Evolutionary conservation across 1,140 invertebrate genomes (phyloP).

Genomic region (Radopholus similis): DNA sequence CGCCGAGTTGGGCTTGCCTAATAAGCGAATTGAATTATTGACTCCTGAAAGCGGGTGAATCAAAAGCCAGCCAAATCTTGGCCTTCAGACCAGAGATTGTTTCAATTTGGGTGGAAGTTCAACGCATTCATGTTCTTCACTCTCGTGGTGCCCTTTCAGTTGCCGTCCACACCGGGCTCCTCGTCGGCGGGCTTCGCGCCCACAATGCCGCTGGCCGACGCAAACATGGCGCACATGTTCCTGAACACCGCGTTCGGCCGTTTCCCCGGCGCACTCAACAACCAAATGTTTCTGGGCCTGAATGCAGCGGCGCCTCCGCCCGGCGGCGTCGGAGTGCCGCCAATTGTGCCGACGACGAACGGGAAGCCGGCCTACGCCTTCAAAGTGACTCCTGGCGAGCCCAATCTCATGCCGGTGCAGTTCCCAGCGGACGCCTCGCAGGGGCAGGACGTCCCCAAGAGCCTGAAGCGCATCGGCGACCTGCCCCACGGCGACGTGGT

Average conservation of each 20-base stretch:
- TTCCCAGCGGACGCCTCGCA: conserved; percentile 90
- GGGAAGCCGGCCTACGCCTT: conserved; percentile 75
- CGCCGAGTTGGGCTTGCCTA: too few relatives aligned
- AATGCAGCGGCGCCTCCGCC: background rate
- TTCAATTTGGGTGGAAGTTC: too few relatives aligned
- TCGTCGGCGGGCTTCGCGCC: conserved; percentile 6
- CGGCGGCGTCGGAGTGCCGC: too few relatives aligned
- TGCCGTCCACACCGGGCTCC: conserved; percentile 10
- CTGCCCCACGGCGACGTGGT: conserved; percentile 89
- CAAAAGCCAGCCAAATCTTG: too few relatives aligned
- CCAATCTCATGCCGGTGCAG: conserved; percentile 79
- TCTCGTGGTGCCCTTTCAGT: background rate
- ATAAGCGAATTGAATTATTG: too few relatives aligned
- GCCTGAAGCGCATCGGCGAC: conserved; percentile 72
- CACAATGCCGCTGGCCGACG: conserved; percentile 13
- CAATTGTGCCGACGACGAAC: conserved; percentile 20
- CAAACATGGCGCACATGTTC: conserved; percentile 5
- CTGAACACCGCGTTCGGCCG: conserved; percentile 11
- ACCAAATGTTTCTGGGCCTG: conserved; percentile 19
- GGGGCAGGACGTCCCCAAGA: conserved; percentile 81
- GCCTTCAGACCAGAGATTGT: too few relatives aligned
- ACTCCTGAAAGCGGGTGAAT: too few relatives aligned
- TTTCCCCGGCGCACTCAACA: conserved; percentile 13
- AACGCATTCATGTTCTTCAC: background rate
- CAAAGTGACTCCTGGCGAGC: conserved; percentile 73